phyloP scores from a whole-genome alignment of 2,113 vertebrate genomes.

The Camelus bactrianus region DNA sequence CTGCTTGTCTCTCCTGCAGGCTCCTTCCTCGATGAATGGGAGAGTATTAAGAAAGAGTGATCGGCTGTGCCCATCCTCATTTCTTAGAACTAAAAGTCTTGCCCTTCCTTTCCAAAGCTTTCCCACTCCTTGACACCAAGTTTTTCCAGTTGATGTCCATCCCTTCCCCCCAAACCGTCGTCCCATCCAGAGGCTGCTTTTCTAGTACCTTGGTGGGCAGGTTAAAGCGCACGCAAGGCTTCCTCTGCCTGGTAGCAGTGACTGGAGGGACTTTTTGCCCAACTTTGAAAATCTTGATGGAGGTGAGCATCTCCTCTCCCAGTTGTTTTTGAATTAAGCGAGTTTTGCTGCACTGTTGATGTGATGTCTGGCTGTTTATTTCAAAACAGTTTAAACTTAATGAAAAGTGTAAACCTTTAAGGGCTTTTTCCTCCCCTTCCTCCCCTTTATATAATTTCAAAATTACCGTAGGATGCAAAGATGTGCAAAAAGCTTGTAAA shows the following conservation, averaged over 20 bases:
- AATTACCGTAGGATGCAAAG: neutral
- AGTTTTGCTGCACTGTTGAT: neutral
- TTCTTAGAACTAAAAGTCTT: neutral
- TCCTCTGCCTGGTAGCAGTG: neutral
- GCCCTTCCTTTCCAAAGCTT: neutral
- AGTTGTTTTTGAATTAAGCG: neutral
- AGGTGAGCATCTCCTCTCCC: neutral
- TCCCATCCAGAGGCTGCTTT: neutral
- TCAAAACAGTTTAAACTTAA: neutral
- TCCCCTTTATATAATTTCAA: neutral
- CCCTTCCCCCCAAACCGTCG: neutral
- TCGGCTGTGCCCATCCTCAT: neutral
- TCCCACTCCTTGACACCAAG: neutral
- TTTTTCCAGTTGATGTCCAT: neutral
- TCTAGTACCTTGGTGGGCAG: neutral
- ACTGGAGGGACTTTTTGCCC: neutral
- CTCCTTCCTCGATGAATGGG: conserved; percentile 64
- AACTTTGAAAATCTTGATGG: neutral
- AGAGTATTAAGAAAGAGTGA: neutral
- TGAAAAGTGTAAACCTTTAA: neutral
- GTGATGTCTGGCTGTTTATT: neutral
- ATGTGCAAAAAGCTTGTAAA: neutral
- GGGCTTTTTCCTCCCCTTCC: neutral
- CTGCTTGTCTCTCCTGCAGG: conserved; percentile 64
- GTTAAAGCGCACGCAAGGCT: neutral